Conservation (phyloP, 2,888 invertebrate species). For the Phortica okadai region DNA sequence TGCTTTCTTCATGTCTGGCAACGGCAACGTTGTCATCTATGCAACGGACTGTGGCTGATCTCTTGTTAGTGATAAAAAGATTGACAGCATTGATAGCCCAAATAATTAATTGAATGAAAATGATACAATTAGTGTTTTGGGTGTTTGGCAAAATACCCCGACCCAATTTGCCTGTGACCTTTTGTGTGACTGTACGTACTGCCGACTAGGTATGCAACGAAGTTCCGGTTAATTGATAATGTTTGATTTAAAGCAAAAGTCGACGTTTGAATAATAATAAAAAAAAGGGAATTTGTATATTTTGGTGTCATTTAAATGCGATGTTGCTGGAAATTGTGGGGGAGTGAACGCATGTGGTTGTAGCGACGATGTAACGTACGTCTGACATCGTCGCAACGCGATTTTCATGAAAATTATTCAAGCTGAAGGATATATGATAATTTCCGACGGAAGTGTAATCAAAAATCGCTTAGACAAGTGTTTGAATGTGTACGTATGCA, state of each 20-base stretch:
- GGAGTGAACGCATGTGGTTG: background rate
- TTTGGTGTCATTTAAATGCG: background rate
- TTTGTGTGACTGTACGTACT: constrained; percentile 34
- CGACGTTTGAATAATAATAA: background rate
- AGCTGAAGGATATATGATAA: constrained; percentile 77
- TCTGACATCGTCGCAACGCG: constrained; percentile 55
- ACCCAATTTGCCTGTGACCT: background rate
- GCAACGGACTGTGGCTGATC: constrained; percentile 50
- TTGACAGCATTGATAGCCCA: constrained; percentile 72
- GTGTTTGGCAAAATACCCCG: background rate
- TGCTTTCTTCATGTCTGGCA: too few relatives aligned
- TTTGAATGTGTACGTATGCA: constrained; percentile 38
- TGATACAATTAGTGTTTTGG: constrained; percentile 61
- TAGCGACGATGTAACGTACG: constrained; percentile 31
- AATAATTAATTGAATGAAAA: constrained; percentile 73
- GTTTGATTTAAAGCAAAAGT: constrained; percentile 20
- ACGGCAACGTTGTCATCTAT: too few relatives aligned
- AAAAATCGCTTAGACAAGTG: constrained; percentile 77
- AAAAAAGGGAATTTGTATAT: background rate
- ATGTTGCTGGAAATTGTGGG: background rate
- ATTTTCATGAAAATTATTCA: constrained; percentile 76
- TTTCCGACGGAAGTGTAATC: constrained; percentile 77
- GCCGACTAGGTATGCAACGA: background rate
- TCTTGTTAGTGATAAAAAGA: constrained; percentile 60
- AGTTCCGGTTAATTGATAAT: constrained; percentile 23